Evolutionary conservation across 1,140 invertebrate genomes (phyloP).

Genomic region (Armadillidium nasatum): DNA sequence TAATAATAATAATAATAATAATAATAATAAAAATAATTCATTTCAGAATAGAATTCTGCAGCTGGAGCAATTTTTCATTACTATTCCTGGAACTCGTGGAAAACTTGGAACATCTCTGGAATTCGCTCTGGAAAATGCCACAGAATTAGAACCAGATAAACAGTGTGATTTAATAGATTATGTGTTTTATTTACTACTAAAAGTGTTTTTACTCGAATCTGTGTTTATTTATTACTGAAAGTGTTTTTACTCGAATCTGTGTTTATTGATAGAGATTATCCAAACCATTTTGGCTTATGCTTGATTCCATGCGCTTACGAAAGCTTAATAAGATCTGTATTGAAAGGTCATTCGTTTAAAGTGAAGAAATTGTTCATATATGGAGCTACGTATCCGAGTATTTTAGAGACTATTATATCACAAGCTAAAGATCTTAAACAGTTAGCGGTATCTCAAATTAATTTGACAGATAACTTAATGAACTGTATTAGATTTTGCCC

Average conservation of each 20-base stretch:
- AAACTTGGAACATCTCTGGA: background rate
- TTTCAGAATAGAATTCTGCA: too few species aligned
- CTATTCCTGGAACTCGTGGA: background rate
- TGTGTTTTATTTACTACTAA: background rate
- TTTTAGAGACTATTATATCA: background rate
- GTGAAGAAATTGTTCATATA: background rate
- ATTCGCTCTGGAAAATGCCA: background rate
- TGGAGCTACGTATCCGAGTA: background rate
- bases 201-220: background rate
- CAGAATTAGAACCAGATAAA: background rate
- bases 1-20: too few species aligned
- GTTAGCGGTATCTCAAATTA: background rate
- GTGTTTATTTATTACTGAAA: background rate
- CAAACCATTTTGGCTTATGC: background rate
- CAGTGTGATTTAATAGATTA: background rate
- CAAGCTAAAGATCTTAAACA: background rate
- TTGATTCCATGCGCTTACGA: background rate
- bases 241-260: background rate
- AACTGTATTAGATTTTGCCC: background rate
- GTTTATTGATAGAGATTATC: background rate
- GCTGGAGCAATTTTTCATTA: too few species aligned
- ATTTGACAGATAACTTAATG: background rate
- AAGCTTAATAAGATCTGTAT: background rate
- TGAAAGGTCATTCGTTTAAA: background rate
- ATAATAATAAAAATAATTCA: too few species aligned